Evolutionary conservation across 2,113 vertebrate genomes (phyloP), one percentile per base, ranked within the genome.

Genomic region (Marmota flaviventris): DNA sequence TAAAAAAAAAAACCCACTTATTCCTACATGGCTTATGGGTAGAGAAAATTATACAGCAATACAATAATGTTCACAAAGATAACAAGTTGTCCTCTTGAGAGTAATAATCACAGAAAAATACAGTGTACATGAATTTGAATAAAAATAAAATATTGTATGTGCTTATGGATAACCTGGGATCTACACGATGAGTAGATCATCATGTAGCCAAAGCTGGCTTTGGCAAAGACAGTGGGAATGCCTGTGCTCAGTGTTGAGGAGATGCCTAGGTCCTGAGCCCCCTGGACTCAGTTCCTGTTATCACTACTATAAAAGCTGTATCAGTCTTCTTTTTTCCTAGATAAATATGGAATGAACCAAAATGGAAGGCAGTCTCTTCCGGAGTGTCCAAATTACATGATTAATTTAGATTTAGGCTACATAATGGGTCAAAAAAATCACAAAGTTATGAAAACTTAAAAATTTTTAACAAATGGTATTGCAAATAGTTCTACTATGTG

Each of bases 361-460:
- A 61, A 85, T 37, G 8, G 42, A 89, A 81, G 58, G 8, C 16
- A 85, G 67, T 81, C 63, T 79, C 45, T 22, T 4, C 16, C 58
- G 32, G 37, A 45, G 65, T 67, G n/a, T 17, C 25, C 22, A 81
- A 75, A n/a, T 45, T 48, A 79, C 84, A 73, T 67, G 9, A 39
- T 29, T 75, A 58, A 56, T n/a, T 92, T 85, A 81, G n/a, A 61
- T 10, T 72, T 67, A 24, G 8, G 8, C 1, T n/a, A 84, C 10
- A 65, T n/a, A 85, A 53, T 75, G 14, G 5, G 85, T 58, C 75
- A 56, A 61, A 45, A 45, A 84, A 96, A 96, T 89, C 17, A 85
- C 2, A 67, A 78, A 87, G 12, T 39, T 48, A 73, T 58, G 34
- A 56, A 65, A 72, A 9, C n/a, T 67, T 65, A 70, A 91, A 83